phyloP scores from a whole-genome alignment of 1,140 invertebrate species.

The Drosophila novamexicana region DNA sequence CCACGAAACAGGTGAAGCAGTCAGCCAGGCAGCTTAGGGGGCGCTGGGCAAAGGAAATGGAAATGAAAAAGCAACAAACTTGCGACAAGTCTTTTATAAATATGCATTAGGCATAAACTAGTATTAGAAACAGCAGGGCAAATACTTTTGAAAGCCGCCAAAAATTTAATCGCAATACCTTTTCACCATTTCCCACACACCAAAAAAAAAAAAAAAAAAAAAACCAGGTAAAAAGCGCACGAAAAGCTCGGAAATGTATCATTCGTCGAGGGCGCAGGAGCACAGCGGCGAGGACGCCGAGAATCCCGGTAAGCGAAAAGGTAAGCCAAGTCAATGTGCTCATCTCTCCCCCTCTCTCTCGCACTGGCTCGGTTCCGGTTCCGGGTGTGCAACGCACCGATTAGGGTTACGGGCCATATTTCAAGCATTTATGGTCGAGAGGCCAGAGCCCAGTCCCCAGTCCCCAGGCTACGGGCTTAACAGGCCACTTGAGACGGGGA shows the following conservation, averaged over 20 bases:
- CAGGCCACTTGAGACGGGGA: conserved; percentile 75
- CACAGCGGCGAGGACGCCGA: conserved; percentile 77
- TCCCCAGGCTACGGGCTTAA: conserved; percentile 46
- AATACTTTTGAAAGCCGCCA: conserved; percentile 29
- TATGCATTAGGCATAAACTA: conserved; percentile 58
- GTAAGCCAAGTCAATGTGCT: conserved; percentile 61
- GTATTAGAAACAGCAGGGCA: conserved; percentile 43
- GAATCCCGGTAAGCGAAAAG: conserved; percentile 83
- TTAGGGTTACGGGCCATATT: conserved; percentile 80
- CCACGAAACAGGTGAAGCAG: conserved; percentile 57
- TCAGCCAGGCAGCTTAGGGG: not conserved
- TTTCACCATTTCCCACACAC: conserved; percentile 53
- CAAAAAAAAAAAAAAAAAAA: conserved; percentile 10
- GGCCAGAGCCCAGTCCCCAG: not conserved
- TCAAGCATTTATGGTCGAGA: conserved; percentile 61
- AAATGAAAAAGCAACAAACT: conserved; percentile 64
- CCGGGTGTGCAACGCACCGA: conserved; percentile 55
- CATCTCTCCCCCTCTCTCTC: conserved; percentile 6
- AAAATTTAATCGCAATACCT: conserved; percentile 48
- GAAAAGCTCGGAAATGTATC: conserved; percentile 81
- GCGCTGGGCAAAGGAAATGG: conserved; percentile 17
- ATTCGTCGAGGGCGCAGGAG: conserved; percentile 74
- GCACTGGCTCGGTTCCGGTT: too few species aligned
- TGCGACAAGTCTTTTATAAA: conserved; percentile 61
- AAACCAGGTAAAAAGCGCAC: conserved; percentile 78